Evolutionary conservation across 2,113 vertebrate species (phyloP), one percentile per base, ranked within the genome.

Genomic region (Corythaixoides concolor): DNA sequence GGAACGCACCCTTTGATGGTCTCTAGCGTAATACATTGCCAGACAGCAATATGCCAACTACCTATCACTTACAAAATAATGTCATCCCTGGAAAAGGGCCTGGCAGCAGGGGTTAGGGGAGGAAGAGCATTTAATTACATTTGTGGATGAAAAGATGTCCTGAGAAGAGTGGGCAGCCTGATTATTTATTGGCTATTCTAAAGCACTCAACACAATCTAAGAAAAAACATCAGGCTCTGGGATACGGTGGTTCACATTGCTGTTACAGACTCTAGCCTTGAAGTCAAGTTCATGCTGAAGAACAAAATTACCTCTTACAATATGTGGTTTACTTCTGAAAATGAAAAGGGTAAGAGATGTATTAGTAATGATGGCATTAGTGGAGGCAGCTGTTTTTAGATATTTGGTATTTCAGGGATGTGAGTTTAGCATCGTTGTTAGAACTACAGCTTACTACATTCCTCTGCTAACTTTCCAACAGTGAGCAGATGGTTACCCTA

Each of bases 401-500:
- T 98, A 97, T 94, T 88, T 97, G 97, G 90, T 97, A 97, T 98
- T 98, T 98, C 90, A 70, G 84, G 74, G 83, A 91, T 85, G 76
- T 68, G 96, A 96, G 93, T 95, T 97, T 95, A 95, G 97, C 93
- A 91, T 79, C 85, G 11, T 95, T 97, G 97, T 97, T 96, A 94
- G 94, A 97, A 97, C 96, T 92, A 97, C 68, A 88, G 95, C 93
- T 98, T 91, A 91, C 96, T 95, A 93, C 83, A 95, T 92, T 92
- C 87, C 96, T 97, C 86, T 96, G 96, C 96, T 97, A 98, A 97
- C 94, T 98, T 97, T 95, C 95, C 92, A 94, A 95, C 93, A 88
- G 60, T 11, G 97, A 98, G 96, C 98, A 98, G 98, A 98, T 98
- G 98, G 98, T 90, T 97, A 96, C 95, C 94, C 97, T 97, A 98